Base-by-base conservation (phyloP, 64 coral and sea anemone genomes). In the Montipora foliosa region DNA sequence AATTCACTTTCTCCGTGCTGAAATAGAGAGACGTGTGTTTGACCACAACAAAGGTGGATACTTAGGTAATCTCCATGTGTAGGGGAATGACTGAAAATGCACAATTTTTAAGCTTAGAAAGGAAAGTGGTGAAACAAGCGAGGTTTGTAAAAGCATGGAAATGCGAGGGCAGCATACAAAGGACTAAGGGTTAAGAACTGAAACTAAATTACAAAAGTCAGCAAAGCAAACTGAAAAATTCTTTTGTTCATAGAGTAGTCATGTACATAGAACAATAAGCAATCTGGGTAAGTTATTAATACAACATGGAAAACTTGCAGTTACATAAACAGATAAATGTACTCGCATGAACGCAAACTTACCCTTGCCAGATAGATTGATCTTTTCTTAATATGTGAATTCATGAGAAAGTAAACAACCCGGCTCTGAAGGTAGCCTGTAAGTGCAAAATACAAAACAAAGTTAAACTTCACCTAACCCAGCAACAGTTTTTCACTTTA, bases 331-430 rank as follows among this genome's bases (percentile, higher is more conserved):
- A 37, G 37, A 68, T 68, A 8, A 59, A 14, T 15, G 17, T 9
- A 29, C 16, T 59, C 45, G 67, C 15, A 46, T 19, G 17, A 50
- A 50, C 1, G 20, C 44, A 86, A 37, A 21, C 95, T 84, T 92
- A 97, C 96, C 93, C 96, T 94, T 5, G 91, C 93, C 55, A 97
- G 93, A 67, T 95, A 97, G 68, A 97, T 97, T 17, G 96, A 97
- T 12, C 96, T 78, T 71, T 97, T 97, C 84, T 85, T 91, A 44
- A 91, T 91, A 50, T 97, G 96, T 13, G 94, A 89, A 58, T 97
- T 97, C 96, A 97, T 97, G 14, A 97, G 58, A 89, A 97, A 98
- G 73, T 98, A 98, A 20, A 98, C 96, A 24, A 83, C 92, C 92
- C 91, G 94, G 67, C 96, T 98, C 48, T 98, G 96, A 17, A 98